Evolutionary conservation across 2,797 vertebrate species (phyloP).

Genomic region (Sphaeramia orbicularis): DNA sequence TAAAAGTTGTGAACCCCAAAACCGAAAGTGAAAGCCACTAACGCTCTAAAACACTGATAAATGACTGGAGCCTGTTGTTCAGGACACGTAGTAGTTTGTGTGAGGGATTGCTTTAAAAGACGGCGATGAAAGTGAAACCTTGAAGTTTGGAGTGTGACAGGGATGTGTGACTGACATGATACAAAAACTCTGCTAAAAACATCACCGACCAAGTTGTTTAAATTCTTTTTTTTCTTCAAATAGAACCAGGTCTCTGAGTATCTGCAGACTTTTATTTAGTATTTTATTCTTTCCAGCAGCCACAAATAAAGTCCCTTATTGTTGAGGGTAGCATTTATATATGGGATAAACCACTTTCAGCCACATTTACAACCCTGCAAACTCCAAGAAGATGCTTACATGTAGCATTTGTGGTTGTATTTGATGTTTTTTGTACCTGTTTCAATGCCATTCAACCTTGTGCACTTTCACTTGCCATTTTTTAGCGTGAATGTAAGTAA

Average conservation of each 20-base stretch:
- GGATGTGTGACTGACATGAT: constrained; percentile 2
- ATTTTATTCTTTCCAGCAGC: constrained; percentile 12
- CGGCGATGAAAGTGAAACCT: constrained; percentile 1
- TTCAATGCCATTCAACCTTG: not conserved
- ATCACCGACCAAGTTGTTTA: constrained; percentile 15
- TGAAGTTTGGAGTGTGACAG: constrained; percentile 2
- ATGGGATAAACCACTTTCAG: constrained; percentile 7
- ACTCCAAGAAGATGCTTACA: not conserved
- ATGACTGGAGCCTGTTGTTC: not conserved
- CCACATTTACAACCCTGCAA: constrained; percentile 11
- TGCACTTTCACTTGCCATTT: constrained; percentile 11
- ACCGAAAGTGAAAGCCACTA: not conserved
- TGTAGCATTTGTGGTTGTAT: not conserved
- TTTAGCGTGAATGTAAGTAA: not conserved
- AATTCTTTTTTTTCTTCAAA: constrained; percentile 11
- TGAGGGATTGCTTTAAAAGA: constrained; percentile 4
- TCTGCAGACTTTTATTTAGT: constrained; percentile 15
- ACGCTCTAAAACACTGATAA: not conserved
- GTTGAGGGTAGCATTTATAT: constrained; percentile 25
- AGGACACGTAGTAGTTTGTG: not conserved
- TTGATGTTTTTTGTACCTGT: constrained; percentile 5
- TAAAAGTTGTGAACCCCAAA: not conserved
- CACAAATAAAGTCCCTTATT: constrained; percentile 2
- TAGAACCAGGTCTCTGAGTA: not conserved
- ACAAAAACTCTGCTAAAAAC: constrained; percentile 18